Evolutionary conservation across 1,140 invertebrate genomes (phyloP).

Genomic region (Drosophila bifasciata): DNA sequence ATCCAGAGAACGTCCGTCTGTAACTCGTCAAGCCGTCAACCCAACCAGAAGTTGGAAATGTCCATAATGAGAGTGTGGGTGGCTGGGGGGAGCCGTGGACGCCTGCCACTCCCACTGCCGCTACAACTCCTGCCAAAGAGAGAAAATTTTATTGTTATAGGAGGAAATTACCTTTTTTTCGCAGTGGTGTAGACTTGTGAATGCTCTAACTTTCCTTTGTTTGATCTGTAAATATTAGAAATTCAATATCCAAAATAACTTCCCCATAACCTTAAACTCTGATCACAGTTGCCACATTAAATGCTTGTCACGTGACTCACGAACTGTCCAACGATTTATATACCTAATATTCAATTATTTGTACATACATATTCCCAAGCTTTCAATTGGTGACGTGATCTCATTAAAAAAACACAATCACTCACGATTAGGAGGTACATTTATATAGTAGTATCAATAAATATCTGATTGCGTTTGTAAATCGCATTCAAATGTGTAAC

Average conservation of each 20-base stretch:
- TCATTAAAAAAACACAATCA: constrained; percentile 8
- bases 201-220: background rate
- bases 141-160: background rate
- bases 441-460: constrained; percentile 25
- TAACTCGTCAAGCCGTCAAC: constrained; percentile 20
- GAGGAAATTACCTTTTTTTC: background rate
- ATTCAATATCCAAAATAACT: background rate
- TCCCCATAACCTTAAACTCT: background rate
- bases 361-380: background rate
- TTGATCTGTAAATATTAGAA: background rate
- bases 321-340: constrained; percentile 29
- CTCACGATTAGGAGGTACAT: constrained; percentile 19
- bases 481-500: constrained; percentile 19
- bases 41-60: constrained; percentile 63
- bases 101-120: background rate
- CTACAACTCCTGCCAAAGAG: constrained; percentile 1
- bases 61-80: constrained; percentile 45
- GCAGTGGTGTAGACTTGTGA: background rate
- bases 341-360: constrained; percentile 30
- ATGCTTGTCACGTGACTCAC: constrained; percentile 7
- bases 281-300: background rate
- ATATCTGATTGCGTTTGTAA: constrained; percentile 25
- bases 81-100: no score
- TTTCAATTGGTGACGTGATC: constrained; percentile 27
- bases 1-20: background rate